A percentile compares a stretch with the other conserved stretches of the same genome.
phyloP scores from a whole-genome alignment of 2,797 vertebrate genomes.

The Columba guinea region DNA sequence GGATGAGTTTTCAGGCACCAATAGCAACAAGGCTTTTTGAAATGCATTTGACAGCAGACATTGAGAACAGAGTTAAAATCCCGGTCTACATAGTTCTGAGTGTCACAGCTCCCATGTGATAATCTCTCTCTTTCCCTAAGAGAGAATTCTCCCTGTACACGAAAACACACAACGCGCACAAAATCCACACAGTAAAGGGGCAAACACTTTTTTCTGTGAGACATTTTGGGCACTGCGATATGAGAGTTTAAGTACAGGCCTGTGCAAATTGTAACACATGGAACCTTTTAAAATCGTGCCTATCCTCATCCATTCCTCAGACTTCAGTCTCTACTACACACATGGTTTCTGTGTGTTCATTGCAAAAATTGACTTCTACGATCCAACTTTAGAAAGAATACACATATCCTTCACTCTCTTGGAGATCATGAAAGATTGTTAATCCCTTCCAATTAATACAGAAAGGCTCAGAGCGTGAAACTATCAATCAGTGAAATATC shows the following conservation, averaged over 20 bases:
- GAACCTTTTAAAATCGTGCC: rapidly evolving
- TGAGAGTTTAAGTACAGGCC: background rate
- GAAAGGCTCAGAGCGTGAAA: background rate
- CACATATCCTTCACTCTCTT: background rate
- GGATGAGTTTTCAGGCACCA: background rate
- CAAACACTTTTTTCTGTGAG: background rate
- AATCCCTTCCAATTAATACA: background rate
- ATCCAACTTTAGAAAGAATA: background rate
- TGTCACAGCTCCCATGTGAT: background rate
- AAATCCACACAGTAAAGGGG: background rate
- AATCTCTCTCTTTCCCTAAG: background rate
- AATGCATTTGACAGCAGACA: background rate
- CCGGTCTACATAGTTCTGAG: background rate
- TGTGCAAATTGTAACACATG: background rate
- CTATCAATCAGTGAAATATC: background rate
- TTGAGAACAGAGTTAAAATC: background rate
- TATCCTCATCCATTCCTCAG: background rate
- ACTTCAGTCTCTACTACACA: background rate
- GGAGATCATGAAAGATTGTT: background rate
- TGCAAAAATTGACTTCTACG: background rate
- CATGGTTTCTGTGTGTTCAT: background rate
- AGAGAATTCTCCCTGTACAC: background rate
- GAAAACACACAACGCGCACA: background rate
- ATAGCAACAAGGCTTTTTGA: background rate
- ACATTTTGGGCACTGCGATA: background rate